A percentile compares a stretch with the other conserved stretches of the same genome.
phyloP scores from a whole-genome alignment of 2,797 vertebrate genomes.

The Kryptopterus vitreolus region DNA sequence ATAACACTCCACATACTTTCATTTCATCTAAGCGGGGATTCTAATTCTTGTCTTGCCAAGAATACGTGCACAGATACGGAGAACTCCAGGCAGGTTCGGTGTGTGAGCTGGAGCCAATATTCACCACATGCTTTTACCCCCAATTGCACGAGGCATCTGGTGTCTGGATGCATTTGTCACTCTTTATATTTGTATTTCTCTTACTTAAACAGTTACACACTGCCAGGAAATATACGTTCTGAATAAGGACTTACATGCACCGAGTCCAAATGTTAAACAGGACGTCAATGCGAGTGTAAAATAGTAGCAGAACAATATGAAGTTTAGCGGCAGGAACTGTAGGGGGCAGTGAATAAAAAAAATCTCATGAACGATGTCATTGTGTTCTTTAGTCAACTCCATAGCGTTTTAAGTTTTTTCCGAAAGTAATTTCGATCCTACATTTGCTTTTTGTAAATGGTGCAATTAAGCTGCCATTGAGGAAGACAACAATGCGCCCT shows the following conservation, averaged over 20 bases:
- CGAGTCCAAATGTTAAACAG: conserved; percentile 1
- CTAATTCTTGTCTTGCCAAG: conserved; percentile 57
- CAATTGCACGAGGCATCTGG: conserved; percentile 24
- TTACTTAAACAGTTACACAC: conserved; percentile 3
- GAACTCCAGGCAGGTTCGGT: conserved; percentile 48
- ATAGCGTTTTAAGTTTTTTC: conserved; percentile 4
- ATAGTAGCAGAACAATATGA: conserved; percentile 8
- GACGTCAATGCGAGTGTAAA: conserved; percentile 6
- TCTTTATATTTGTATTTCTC: conserved; percentile 30
- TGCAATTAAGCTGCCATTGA: conserved; percentile 15
- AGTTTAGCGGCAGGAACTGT: not conserved
- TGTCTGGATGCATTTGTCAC: conserved; percentile 59
- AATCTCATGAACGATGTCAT: not conserved
- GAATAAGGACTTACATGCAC: conserved; percentile 9
- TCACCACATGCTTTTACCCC: conserved; percentile 35
- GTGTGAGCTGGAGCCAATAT: not conserved
- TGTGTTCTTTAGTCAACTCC: conserved; percentile 21
- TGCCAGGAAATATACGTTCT: not conserved
- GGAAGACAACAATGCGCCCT: not conserved
- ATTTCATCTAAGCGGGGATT: conserved; percentile 48
- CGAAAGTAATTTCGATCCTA: conserved; percentile 3
- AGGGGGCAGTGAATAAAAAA: conserved; percentile 3
- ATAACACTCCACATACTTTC: conserved; percentile 52
- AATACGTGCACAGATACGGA: conserved; percentile 47
- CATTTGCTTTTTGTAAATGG: conserved; percentile 17